phyloP scores from a whole-genome alignment of 2,888 invertebrate genomes.

The Pediacus dermestoides region DNA sequence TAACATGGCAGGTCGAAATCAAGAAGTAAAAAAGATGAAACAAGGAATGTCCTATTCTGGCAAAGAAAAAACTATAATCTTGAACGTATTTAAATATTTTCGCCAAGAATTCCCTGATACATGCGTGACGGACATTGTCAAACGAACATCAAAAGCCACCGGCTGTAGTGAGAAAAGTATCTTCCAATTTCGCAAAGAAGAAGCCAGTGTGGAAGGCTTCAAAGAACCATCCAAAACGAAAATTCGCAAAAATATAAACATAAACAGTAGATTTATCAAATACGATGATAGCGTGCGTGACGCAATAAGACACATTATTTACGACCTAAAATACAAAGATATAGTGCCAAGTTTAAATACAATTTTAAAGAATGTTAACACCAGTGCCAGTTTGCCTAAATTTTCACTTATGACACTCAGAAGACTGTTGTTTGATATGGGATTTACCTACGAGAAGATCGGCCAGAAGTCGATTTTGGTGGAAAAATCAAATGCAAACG shows the following conservation, averaged over 20 bases:
- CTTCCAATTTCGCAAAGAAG: conserved; percentile 48
- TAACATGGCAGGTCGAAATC: no score
- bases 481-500: conserved; percentile 34
- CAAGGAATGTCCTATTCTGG: conserved; percentile 48
- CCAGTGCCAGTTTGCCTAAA: conserved; percentile 39
- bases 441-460: conserved; percentile 43
- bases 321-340: conserved; percentile 43
- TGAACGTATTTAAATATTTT: conserved; percentile 49
- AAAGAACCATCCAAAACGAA: conserved; percentile 46
- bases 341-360: conserved; percentile 44
- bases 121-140: conserved; percentile 45
- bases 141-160: conserved; percentile 45
- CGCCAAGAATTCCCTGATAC: conserved; percentile 40
- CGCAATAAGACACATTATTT: conserved; percentile 43
- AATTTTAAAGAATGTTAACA: conserved; percentile 43
- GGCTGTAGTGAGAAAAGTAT: conserved; percentile 49
- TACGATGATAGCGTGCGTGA: conserved; percentile 44
- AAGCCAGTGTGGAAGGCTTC: conserved; percentile 45
- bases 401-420: conserved; percentile 48
- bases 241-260: conserved; percentile 45
- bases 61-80: conserved; percentile 48
- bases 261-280: conserved; percentile 47
- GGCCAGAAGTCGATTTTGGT: conserved; percentile 45
- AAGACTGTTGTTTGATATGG: conserved; percentile 47
- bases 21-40: conserved; percentile 47